Evolutionary conservation across 2,797 vertebrate species (phyloP).

Genomic region (Enteromius anoplus): DNA sequence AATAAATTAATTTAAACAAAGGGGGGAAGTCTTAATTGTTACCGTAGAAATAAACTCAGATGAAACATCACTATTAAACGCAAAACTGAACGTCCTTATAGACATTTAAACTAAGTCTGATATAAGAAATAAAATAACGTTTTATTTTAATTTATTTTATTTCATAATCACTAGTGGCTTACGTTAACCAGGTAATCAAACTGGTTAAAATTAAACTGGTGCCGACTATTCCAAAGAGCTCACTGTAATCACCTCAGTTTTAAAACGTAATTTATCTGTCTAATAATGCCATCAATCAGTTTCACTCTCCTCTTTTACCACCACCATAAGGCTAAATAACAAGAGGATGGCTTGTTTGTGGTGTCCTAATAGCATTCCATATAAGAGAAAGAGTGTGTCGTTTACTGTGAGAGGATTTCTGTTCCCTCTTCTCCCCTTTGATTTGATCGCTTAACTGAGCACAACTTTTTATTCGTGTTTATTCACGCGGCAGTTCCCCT

Average conservation of each 20-base stretch:
- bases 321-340: neutral
- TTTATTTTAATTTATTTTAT: neutral
- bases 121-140: neutral
- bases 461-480: slow-evolving; percentile 85
- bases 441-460: slow-evolving; percentile 86
- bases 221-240: neutral
- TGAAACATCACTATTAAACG: neutral
- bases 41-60: neutral
- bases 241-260: neutral
- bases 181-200: neutral
- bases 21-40: neutral
- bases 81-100: neutral
- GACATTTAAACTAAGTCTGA: neutral
- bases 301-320: neutral
- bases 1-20: neutral
- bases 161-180: neutral
- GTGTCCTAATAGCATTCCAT: slow-evolving; percentile 17
- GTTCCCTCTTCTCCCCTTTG: slow-evolving; percentile 71
- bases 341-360: slow-evolving; percentile 23
- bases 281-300: slow-evolving; percentile 16
- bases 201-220: neutral
- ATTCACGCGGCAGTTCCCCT: slow-evolving; percentile 79
- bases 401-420: slow-evolving; percentile 48
- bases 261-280: neutral
- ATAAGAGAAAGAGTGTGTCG: slow-evolving; percentile 11